Conservation (phyloP, 2,797 vertebrate genomes). For the Cottoperca gobio region DNA sequence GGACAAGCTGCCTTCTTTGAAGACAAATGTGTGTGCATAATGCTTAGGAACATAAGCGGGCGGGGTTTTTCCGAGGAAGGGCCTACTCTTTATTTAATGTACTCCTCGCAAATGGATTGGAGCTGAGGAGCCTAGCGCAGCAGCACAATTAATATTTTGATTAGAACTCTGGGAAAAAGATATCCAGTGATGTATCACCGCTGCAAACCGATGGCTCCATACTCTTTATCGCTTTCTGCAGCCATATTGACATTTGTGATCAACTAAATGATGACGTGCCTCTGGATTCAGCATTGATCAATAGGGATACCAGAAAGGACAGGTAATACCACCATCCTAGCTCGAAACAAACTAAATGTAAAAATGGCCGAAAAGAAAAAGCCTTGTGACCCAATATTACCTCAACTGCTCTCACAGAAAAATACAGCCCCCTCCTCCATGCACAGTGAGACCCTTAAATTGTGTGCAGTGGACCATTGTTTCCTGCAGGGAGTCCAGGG, state of each 20-base stretch:
- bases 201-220: constrained; percentile 42
- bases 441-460: constrained; percentile 61
- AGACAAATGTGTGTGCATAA: constrained; percentile 78
- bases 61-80: constrained; percentile 46
- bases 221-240: constrained; percentile 32
- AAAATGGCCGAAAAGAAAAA: neutral
- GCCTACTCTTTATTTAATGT: constrained; percentile 75
- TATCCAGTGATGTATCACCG: constrained; percentile 60
- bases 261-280: constrained; percentile 30
- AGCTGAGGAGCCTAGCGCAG: constrained; percentile 34
- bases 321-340: neutral
- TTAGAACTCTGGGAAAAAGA: constrained; percentile 64
- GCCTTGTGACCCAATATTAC: neutral
- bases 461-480: constrained; percentile 60
- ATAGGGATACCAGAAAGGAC: neutral
- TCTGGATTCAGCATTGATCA: neutral
- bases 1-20: constrained; percentile 66
- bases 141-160: constrained; percentile 73
- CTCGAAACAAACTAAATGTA: neutral
- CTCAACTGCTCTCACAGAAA: constrained; percentile 14
- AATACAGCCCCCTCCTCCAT: constrained; percentile 17
- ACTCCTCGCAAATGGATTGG: constrained; percentile 68
- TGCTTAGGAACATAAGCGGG: constrained; percentile 56
- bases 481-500: constrained; percentile 52
- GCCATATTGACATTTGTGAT: constrained; percentile 52